Percentiles rank a stretch among this genome's conserved stretches.
Evolutionary conservation across 2,888 invertebrate genomes (phyloP).

Genomic region (Netelia fuscicornis): DNA sequence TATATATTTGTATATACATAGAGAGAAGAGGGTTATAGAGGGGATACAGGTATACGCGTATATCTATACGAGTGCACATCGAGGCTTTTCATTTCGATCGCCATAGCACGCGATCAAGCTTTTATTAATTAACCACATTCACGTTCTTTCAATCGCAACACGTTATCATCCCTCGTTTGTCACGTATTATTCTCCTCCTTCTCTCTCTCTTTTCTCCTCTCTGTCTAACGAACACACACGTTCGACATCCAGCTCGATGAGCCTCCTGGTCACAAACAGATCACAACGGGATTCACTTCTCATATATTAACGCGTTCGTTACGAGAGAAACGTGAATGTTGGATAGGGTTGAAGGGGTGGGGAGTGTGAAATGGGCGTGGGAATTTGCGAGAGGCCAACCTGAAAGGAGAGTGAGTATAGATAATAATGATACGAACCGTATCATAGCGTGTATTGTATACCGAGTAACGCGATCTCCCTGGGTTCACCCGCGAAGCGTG

Average conservation of each 20-base stretch:
- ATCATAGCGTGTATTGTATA: slow-evolving; percentile 51
- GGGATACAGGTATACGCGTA: not conserved
- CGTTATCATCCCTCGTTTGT: slow-evolving; percentile 53
- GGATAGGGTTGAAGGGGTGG: not conserved
- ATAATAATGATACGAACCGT: slow-evolving; percentile 48
- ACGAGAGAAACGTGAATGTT: slow-evolving; percentile 4
- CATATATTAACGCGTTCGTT: slow-evolving; percentile 24
- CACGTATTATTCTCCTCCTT: slow-evolving; percentile 39
- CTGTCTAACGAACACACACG: not conserved
- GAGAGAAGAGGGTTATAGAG: too few relatives aligned
- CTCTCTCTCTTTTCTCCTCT: slow-evolving; percentile 9
- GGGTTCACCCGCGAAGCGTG: not conserved
- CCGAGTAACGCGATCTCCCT: slow-evolving; percentile 41
- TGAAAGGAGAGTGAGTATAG: slow-evolving; percentile 8
- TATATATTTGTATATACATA: not conserved
- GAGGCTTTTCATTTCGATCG: not conserved
- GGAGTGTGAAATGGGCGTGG: slow-evolving; percentile 28
- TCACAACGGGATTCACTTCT: not conserved
- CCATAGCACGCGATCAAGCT: slow-evolving; percentile 54
- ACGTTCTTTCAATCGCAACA: slow-evolving; percentile 47
- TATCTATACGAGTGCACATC: not conserved
- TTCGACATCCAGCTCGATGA: not conserved
- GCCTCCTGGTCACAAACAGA: not conserved
- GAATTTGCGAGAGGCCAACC: slow-evolving; percentile 40
- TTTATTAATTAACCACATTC: slow-evolving; percentile 62